phyloP scores from a whole-genome alignment of 2,113 vertebrate genomes.

The Peromyscus polionotus region DNA sequence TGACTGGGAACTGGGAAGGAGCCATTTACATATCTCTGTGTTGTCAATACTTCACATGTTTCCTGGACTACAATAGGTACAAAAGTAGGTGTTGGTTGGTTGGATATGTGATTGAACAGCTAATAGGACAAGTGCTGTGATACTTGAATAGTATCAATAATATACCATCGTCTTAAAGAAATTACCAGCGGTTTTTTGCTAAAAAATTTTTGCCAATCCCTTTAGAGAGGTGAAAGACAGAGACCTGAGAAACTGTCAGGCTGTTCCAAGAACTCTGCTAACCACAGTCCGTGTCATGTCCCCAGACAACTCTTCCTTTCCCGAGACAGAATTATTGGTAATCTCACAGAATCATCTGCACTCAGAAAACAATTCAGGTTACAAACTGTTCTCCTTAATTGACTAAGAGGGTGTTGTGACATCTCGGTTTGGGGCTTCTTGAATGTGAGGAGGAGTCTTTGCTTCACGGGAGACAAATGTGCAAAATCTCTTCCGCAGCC shows the following conservation, averaged over 20 bases:
- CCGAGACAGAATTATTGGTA: background rate
- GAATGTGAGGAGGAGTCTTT: background rate
- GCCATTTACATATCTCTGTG: background rate
- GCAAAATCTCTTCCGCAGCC: background rate
- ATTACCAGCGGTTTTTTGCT: background rate
- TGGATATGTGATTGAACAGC: slow-evolving; percentile 14
- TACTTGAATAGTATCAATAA: background rate
- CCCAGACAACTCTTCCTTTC: background rate
- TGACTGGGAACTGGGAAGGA: background rate
- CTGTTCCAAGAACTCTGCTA: background rate
- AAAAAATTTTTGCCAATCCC: background rate
- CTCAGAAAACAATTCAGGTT: background rate
- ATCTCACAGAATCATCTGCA: background rate
- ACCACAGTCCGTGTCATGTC: background rate
- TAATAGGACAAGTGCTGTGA: background rate
- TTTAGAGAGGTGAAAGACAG: background rate
- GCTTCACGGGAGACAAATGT: background rate
- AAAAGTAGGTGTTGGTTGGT: background rate
- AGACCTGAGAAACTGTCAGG: background rate
- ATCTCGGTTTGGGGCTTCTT: background rate
- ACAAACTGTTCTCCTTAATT: background rate
- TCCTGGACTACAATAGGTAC: background rate
- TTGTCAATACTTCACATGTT: background rate
- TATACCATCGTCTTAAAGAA: background rate
- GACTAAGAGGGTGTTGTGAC: background rate